Evolutionary conservation across 64 coral and sea anemone genomes (phyloP).

Genomic region (Porites lutea): DNA sequence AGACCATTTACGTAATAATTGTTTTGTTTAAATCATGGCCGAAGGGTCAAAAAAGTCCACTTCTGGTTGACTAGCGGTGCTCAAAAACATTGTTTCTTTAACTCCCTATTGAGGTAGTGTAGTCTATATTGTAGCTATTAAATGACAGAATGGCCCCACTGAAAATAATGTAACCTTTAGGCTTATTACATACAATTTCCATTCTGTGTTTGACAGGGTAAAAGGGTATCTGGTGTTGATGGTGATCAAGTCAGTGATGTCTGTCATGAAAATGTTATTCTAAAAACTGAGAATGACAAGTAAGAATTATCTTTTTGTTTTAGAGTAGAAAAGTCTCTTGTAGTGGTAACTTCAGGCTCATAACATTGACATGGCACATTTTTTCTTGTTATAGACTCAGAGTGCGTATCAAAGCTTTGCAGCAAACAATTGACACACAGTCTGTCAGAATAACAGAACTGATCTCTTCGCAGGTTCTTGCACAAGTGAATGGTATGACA

Average conservation of each 20-base stretch:
- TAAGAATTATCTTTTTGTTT: constrained; percentile 25
- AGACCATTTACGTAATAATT: too few relatives aligned
- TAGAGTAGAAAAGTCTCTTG: too few relatives aligned
- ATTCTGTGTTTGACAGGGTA: constrained; percentile 60
- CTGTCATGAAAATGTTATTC: constrained; percentile 89
- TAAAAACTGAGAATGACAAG: constrained; percentile 99
- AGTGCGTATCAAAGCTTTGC: constrained; percentile 90
- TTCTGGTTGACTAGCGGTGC: too few relatives aligned
- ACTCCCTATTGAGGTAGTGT: too few relatives aligned
- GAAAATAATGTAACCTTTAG: neutral
- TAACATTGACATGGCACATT: neutral
- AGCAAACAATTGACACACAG: constrained; percentile 91
- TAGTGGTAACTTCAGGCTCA: neutral
- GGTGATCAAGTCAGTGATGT: constrained; percentile 90
- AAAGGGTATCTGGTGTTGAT: constrained; percentile 78
- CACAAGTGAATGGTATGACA: constrained; percentile 69
- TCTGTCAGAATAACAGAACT: constrained; percentile 90
- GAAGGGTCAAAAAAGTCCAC: too few relatives aligned
- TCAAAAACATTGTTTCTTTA: too few relatives aligned
- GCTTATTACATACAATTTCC: neutral
- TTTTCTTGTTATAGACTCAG: constrained; percentile 70
- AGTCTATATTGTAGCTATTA: too few relatives aligned
- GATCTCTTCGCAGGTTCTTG: constrained; percentile 82
- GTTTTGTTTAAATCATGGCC: too few relatives aligned
- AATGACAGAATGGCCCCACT: neutral